Conservation (phyloP, 2,797 vertebrate genomes). For the Sebastes kiyomatsui region DNA sequence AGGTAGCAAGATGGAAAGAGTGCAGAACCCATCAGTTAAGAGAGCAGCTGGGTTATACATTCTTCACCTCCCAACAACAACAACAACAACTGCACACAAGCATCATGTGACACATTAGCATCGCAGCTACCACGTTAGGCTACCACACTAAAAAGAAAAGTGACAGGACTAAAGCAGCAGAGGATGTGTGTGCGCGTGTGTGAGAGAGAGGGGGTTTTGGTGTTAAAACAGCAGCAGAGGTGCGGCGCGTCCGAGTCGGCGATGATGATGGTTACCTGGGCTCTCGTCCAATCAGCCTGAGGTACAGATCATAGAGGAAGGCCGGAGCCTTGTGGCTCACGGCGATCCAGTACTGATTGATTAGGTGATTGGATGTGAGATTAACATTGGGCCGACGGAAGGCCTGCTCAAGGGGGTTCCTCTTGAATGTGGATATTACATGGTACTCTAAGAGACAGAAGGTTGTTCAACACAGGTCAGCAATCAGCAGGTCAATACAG, state of each 20-base stretch:
- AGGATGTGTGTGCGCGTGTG: conserved; percentile 69
- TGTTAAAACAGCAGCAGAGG: conserved; percentile 41
- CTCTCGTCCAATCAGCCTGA: conserved; percentile 99
- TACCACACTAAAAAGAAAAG: conserved; percentile 26
- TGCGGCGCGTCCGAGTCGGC: conserved; percentile 51
- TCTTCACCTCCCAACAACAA: conserved; percentile 49
- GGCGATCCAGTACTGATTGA: conserved; percentile 99
- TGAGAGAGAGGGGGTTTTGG: not conserved
- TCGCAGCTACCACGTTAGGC: conserved; percentile 36
- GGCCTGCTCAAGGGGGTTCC: conserved; percentile 99
- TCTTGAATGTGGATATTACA: conserved; percentile 99
- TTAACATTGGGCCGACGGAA: conserved; percentile 99
- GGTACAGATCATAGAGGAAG: conserved; percentile 99
- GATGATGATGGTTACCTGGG: conserved; percentile 93
- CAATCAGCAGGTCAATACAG: conserved; percentile 24
- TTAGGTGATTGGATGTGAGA: conserved; percentile 99
- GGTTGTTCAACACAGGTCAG: conserved; percentile 78
- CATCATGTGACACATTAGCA: conserved; percentile 54
- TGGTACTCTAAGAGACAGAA: conserved; percentile 99
- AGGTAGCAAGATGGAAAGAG: conserved; percentile 31
- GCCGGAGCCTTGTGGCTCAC: conserved; percentile 99
- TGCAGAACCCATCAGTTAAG: conserved; percentile 71
- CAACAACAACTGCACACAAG: conserved; percentile 54
- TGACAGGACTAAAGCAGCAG: conserved; percentile 67
- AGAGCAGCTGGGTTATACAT: conserved; percentile 72